Percentiles rank a stretch among this genome's conserved stretches.
Conservation (phyloP, 2,113 vertebrate species). For the Pongo abelii region DNA sequence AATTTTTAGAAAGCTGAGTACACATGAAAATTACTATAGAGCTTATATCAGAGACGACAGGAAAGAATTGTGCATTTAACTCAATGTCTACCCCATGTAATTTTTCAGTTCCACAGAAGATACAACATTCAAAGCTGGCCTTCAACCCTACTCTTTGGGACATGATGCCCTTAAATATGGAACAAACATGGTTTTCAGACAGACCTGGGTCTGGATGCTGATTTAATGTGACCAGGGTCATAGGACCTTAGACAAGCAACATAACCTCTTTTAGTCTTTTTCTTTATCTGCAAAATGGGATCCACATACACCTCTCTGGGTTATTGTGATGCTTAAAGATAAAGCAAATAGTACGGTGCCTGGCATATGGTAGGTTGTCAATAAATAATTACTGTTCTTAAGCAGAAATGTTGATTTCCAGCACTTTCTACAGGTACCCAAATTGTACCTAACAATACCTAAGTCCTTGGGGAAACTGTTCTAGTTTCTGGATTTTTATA, state of each 20-base stretch:
- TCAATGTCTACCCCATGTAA: neutral
- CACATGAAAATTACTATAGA: slow-evolving; percentile 29
- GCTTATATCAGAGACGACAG: neutral
- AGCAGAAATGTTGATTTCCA: slow-evolving; percentile 42
- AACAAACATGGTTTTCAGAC: slow-evolving; percentile 21
- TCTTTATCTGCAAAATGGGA: slow-evolving; percentile 19
- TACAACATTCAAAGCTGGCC: slow-evolving; percentile 3
- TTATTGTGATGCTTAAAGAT: neutral
- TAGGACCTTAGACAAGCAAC: neutral
- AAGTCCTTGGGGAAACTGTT: neutral
- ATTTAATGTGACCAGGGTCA: neutral
- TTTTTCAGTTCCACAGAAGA: slow-evolving; percentile 17
- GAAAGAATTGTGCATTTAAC: slow-evolving; percentile 38
- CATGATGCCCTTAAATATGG: neutral
- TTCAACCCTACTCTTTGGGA: slow-evolving; percentile 4
- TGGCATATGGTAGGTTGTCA: neutral
- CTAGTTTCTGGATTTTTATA: slow-evolving; percentile 29
- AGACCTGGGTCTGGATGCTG: neutral
- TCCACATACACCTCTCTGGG: neutral
- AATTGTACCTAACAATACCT: slow-evolving; percentile 14
- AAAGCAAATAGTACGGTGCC: neutral
- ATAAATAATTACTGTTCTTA: neutral
- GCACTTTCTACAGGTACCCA: slow-evolving; percentile 12
- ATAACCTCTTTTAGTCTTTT: slow-evolving; percentile 22
- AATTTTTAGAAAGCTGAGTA: neutral